phyloP scores from a whole-genome alignment of 2,888 invertebrate genomes.

The Rhingia campestris region DNA sequence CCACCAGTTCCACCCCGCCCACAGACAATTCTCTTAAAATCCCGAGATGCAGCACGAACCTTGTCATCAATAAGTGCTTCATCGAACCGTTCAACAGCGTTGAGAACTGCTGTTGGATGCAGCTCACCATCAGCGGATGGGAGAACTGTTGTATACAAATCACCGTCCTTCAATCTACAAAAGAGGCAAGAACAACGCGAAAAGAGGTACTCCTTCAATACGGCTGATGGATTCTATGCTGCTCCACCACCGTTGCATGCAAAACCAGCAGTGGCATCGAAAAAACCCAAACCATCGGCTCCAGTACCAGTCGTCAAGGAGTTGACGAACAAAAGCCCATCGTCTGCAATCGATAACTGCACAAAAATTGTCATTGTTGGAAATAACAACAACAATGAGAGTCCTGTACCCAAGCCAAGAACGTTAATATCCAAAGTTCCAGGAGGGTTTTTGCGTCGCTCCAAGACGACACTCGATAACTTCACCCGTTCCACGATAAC shows the following conservation, averaged over 20 bases:
- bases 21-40: constrained; percentile 88
- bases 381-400: constrained; percentile 52
- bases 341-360: constrained; percentile 73
- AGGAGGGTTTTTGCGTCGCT: constrained; percentile 78
- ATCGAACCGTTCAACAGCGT: constrained; percentile 65
- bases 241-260: constrained; percentile 58
- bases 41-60: constrained; percentile 79
- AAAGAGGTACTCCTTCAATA: constrained; percentile 74
- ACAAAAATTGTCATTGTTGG: constrained; percentile 65
- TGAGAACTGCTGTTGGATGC: constrained; percentile 39
- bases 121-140: constrained; percentile 77
- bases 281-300: constrained; percentile 60
- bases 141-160: constrained; percentile 82
- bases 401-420: constrained; percentile 69
- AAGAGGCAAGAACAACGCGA: constrained; percentile 79
- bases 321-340: constrained; percentile 38
- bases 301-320: constrained; percentile 56
- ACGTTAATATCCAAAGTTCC: constrained; percentile 71
- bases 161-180: constrained; percentile 80
- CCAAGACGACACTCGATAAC: constrained; percentile 80
- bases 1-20: constrained; percentile 93
- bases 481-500: constrained; percentile 73
- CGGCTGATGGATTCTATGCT: constrained; percentile 50
- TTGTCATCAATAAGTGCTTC: constrained; percentile 69
- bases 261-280: constrained; percentile 52